Evolutionary conservation across 1,140 invertebrate genomes (phyloP), one percentile per base, ranked within the genome.

Genomic region (Lasaia peninsularis): DNA sequence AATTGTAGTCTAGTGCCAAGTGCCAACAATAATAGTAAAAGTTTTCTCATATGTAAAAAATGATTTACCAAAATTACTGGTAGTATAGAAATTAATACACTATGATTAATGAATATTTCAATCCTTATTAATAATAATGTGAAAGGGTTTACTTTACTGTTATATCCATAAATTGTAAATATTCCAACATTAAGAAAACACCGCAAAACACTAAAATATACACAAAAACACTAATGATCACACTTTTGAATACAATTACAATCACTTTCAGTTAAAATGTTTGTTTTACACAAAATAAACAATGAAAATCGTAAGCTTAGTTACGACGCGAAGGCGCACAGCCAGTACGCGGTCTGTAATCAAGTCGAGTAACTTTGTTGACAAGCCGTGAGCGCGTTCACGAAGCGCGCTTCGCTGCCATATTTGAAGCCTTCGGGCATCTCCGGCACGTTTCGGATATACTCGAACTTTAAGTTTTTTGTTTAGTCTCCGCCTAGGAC

Each of bases 301-400:
- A 58, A 50, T 33, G 60, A 58, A 24, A 52, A 53, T 48, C 62
- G 62, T 61, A 70, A 65, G 37, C 50, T 52, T 51, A 56, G 56
- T 71, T 69, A 63, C 50, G 53, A 58, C 54, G 50, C 52, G 59
- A 71, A 69, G 66, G 63, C 75, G 71, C 71, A 68, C 75, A 69
- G 58, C 72, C 68, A 55, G 62, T 63, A 56, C 52, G 61, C 71
- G 56, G 59, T 69, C 69, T 72, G 64, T 65, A 72, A 58, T 70
- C 70, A 58, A 71, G 53, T 73, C 66, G 64, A 80, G 68, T 77
- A 79, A 86, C 74, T 86, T 86, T 87, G 84, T 87, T 87, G 82
- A 86, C 84, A 87, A 86, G 75, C 80, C 71, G 40, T 44, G 55
- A 71, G 65, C 73, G 72, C 73, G 44, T 48, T 48, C 44, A 48